Conservation (phyloP, 2,797 vertebrate species). For the Tiaroga cobitis region DNA sequence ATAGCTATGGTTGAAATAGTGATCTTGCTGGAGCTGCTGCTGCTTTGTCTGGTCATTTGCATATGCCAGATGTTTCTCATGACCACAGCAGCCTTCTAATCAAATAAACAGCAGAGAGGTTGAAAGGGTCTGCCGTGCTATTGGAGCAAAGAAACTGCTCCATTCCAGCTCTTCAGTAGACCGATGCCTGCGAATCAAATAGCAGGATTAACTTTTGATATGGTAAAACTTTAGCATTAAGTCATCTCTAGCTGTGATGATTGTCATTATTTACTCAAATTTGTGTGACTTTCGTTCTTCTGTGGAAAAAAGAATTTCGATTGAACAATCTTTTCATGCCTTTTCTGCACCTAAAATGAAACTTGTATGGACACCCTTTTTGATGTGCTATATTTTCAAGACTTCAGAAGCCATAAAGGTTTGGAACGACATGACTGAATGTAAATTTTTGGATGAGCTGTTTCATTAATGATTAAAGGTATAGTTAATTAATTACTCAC, state of each 20-base stretch:
- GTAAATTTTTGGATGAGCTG: not conserved
- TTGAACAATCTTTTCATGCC: not conserved
- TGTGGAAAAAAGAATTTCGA: not conserved
- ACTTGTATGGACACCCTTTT: not conserved
- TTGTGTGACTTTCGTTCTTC: not conserved
- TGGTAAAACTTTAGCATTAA: constrained; percentile 16
- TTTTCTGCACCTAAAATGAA: not conserved
- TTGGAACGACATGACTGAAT: not conserved
- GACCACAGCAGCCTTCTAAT: constrained; percentile 33
- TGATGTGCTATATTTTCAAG: not conserved
- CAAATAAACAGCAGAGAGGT: constrained; percentile 28
- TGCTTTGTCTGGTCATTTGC: constrained; percentile 21
- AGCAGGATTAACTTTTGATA: constrained; percentile 26
- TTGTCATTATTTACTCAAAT: constrained; percentile 23
- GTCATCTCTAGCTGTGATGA: not conserved
- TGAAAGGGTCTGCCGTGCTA: not conserved
- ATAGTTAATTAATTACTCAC: too few species aligned
- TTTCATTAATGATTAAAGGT: not conserved
- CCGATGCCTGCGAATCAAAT: not conserved
- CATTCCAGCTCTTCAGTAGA: constrained; percentile 14
- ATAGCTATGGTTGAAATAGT: not conserved
- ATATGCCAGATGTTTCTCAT: constrained; percentile 30
- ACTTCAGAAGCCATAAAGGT: not conserved
- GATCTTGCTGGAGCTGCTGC: not conserved
- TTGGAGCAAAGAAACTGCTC: not conserved